Percentiles rank a stretch among this genome's conserved stretches.
Conservation (phyloP, 2,113 vertebrate genomes). For the Thomomys bottae region DNA sequence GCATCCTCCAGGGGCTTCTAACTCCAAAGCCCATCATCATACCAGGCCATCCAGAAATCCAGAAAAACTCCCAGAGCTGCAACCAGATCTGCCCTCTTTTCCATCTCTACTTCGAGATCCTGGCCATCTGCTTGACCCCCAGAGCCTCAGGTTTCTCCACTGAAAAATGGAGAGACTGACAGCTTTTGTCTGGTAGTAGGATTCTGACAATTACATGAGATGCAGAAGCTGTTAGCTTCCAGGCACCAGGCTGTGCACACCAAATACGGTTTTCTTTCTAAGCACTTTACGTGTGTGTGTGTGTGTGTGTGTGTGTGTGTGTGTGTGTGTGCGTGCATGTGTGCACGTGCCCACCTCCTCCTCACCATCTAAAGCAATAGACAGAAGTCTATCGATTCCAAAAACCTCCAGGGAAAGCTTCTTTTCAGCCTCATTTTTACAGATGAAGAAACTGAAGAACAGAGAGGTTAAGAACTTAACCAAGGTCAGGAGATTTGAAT, state of each 20-base stretch:
- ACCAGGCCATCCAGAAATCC: not conserved
- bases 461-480: not conserved
- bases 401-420: not conserved
- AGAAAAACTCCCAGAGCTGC: fast-evolving
- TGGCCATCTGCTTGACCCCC: not conserved
- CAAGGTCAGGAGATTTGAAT: not conserved
- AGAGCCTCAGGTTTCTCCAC: not conserved
- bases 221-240: not conserved
- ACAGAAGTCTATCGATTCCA: not conserved
- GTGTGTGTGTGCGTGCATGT: too few species aligned
- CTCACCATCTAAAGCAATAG: not conserved
- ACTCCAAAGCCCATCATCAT: fast-evolving
- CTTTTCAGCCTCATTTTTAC: not conserved
- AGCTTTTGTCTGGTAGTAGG: not conserved
- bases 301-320: too few species aligned
- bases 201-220: not conserved
- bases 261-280: not conserved
- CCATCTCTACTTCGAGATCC: not conserved
- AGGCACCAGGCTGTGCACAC: not conserved
- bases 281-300: not conserved
- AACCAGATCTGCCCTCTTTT: not conserved
- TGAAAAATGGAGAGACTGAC: not conserved
- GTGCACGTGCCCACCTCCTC: not conserved
- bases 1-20: not conserved
- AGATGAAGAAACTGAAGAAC: not conserved